A percentile compares a stretch with the other conserved stretches of the same genome.
Conservation (phyloP, 2,797 vertebrate genomes). For the Platyrinchus mystaceus region DNA sequence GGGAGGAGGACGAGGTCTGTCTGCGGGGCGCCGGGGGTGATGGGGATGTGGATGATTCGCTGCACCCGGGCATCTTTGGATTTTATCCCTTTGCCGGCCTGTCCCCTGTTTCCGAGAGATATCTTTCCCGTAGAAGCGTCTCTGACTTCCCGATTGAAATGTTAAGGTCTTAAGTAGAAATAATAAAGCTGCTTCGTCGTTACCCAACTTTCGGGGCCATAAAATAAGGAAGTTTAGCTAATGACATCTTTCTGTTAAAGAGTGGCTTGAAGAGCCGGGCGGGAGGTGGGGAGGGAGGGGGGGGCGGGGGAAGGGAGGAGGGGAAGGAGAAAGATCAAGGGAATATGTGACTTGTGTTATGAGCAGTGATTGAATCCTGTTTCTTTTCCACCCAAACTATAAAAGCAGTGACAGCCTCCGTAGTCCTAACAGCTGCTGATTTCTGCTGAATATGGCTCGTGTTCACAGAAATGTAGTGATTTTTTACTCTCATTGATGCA, state of each 20-base stretch:
- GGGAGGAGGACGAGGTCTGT: background rate
- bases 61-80: background rate
- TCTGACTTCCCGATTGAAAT: constrained; percentile 34
- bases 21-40: background rate
- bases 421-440: constrained; percentile 39
- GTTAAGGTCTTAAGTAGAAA: constrained; percentile 20
- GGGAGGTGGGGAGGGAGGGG: too few relatives aligned
- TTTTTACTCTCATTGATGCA: background rate
- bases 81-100: background rate
- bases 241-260: constrained; percentile 63
- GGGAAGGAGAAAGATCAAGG: constrained; percentile 47
- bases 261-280: constrained; percentile 25
- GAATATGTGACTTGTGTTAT: constrained; percentile 54
- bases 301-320: too few relatives aligned
- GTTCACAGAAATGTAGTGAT: constrained; percentile 25
- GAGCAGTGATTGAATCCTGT: constrained; percentile 55
- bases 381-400: constrained; percentile 52
- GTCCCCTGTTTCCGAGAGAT: background rate
- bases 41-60: background rate
- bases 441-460: constrained; percentile 45
- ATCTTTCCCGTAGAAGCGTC: background rate
- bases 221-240: constrained; percentile 61
- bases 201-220: constrained; percentile 37
- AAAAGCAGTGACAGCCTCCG: constrained; percentile 50
- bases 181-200: constrained; percentile 45